Evolutionary conservation across 2,113 vertebrate species (phyloP), one percentile per base, ranked within the genome.

Genomic region (Stegastes partitus): DNA sequence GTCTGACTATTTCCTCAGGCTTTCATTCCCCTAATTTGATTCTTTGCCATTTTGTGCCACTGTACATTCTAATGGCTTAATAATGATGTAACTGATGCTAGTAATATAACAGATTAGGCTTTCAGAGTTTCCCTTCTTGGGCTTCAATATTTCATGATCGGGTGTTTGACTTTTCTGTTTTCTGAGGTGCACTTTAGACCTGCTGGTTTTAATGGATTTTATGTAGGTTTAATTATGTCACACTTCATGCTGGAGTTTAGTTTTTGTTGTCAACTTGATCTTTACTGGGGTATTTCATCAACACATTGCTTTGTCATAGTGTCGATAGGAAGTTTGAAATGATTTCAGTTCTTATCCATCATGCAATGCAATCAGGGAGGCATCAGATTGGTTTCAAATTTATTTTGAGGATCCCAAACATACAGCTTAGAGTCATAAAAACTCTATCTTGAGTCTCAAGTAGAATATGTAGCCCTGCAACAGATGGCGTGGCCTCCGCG

Each of bases 11-110:
- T 15, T 68, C 55, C 14, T 44, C 69, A 69, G 73, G 68, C 31
- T 67, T 72, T 58, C 21, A 16, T 74, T 65, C 28, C 45, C 39
- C 23, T 73, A 51, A 74, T 80, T 68, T 25, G 12, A 68, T 64
- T 68, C 28, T 58, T 42, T 81, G 16, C 47, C 63, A 50, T 74
- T 81, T 67, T 54, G 50, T 12, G 1, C 19, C 18, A 49, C 9
- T 58, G 28, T 58, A n/a, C 59, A 62, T 74, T 85, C 61, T 42
- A 79, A 64, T 72, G 5, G 44, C 45, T 54, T 77, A 57, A 74
- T 81, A 70, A 87, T 68, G 68, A 74, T 59, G 44, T 42, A 59
- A 53, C 56, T 14, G 25, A 54, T 72, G 31, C 11, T 5, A 44
- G 37, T 19, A 45, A 74, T 57, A 68, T 74, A 39, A 69, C 54